These are phyloP conservation scores for Paramuricea clavata DNA, from an alignment of 92 coral and sea anemone species.

Conservation along the genomic window DNA sequence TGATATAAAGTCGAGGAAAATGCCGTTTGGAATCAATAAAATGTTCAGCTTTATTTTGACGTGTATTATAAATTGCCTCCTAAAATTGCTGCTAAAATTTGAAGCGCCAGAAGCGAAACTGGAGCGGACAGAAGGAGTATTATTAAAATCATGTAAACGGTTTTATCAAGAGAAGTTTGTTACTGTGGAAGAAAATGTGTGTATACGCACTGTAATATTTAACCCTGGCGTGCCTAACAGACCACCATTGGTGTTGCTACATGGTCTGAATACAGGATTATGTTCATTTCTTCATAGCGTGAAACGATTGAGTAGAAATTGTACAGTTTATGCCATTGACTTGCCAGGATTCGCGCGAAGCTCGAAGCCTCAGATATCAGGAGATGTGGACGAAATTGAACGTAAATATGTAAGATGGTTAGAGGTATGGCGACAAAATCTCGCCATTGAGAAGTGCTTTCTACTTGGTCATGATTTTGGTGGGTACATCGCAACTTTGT, in stretches of 20 bases:
- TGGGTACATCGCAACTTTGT: constrained; percentile 87
- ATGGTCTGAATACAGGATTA: constrained; percentile 90
- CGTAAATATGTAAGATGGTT: constrained; percentile 83
- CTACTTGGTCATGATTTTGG: constrained; percentile 96
- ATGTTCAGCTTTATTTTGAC: constrained; percentile 12
- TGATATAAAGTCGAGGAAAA: neutral
- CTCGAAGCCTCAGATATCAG: constrained; percentile 79
- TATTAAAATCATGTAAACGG: constrained; percentile 16
- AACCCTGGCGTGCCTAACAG: constrained; percentile 71
- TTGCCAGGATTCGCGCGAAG: constrained; percentile 99
- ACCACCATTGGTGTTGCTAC: constrained; percentile 86
- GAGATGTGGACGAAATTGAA: constrained; percentile 74
- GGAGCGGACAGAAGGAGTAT: constrained; percentile 6
- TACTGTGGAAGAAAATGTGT: constrained; percentile 75
- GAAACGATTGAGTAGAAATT: constrained; percentile 75
- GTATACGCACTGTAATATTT: constrained; percentile 87
- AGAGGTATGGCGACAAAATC: constrained; percentile 88
- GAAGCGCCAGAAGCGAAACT: constrained; percentile 12
- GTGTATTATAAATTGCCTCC: neutral
- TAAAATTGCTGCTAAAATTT: constrained; percentile 1
- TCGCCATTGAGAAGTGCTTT: constrained; percentile 83
- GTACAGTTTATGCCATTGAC: constrained; percentile 93
- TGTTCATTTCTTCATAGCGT: constrained; percentile 92
- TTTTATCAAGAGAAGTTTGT: constrained; percentile 77
- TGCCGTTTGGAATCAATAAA: neutral